Evolutionary conservation across 1,140 invertebrate genomes (phyloP), one percentile per base, ranked within the genome.

Genomic region (Psilanteris sp.): DNA sequence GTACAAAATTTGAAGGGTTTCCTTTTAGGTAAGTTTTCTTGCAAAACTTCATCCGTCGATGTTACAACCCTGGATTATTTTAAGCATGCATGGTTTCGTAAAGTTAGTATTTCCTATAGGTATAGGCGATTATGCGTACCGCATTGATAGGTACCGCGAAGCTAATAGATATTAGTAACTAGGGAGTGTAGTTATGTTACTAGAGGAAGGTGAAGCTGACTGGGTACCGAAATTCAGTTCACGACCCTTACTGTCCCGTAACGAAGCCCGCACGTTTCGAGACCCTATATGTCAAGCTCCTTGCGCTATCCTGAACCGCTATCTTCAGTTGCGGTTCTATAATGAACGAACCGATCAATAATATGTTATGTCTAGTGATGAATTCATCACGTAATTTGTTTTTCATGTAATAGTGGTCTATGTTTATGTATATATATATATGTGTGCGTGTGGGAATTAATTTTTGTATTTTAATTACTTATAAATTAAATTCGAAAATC

Each of bases 321-420:
- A 34, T 67, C 73, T 61, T 74, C 16, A 46, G 39, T 34, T 41
- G 22, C 64, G 55, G 48, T 46, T 62, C 70, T 70, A 73, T 78
- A 83, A 81, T 79, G 62, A 68, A 79, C 74, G 67, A 68, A 39
- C 78, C 77, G 81, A 84, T 84, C 82, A 82, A 84, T 84, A 84
- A 77, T 10, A 8, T 7, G 34, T 41, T 34, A 16, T 62, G 24
- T 16, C 29, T 32, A 71, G 31, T 62, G n/a, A n/a, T n/a, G n/a
- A n/a, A n/a, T n/a, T n/a, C n/a, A n/a, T n/a, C n/a, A n/a, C n/a
- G n/a, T n/a, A n/a, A n/a, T n/a, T n/a, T n/a, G n/a, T n/a, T n/a
- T n/a, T n/a, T n/a, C n/a, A n/a, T n/a, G n/a, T n/a, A n/a, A n/a
- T n/a, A n/a, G n/a, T n/a, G n/a, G n/a, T n/a, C n/a, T n/a, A n/a